Conservation (phyloP, 2,797 vertebrate genomes). For the Tympanoctomys barrerae region DNA sequence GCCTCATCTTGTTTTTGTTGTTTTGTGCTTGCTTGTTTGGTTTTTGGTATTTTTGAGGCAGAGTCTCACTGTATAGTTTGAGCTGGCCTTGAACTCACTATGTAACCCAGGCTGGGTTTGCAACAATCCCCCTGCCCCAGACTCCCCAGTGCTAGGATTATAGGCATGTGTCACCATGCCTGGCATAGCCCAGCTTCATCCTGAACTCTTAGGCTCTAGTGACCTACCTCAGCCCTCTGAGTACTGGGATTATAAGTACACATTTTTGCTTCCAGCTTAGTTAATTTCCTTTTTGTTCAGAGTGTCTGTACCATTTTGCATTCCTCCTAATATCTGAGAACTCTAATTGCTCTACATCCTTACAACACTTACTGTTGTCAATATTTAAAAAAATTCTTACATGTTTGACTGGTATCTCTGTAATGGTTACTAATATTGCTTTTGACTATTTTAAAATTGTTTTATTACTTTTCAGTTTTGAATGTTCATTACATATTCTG, state of each 20-base stretch:
- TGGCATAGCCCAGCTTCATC: neutral
- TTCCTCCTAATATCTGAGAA: neutral
- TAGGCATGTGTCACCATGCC: neutral
- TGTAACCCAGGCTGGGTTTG: neutral
- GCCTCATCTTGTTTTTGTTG: neutral
- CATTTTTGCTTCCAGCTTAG: neutral
- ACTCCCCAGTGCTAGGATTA: neutral
- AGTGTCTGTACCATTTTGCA: neutral
- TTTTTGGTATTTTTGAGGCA: neutral
- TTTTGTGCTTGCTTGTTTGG: too few relatives aligned
- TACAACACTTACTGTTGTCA: neutral
- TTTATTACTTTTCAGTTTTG: conserved; percentile 44
- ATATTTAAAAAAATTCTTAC: neutral
- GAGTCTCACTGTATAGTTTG: neutral
- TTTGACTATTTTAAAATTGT: neutral
- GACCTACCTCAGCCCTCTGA: neutral
- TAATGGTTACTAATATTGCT: neutral
- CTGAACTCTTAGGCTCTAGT: neutral
- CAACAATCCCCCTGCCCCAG: neutral
- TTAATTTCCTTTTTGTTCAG: conserved; percentile 17
- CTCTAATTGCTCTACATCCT: neutral
- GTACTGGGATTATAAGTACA: neutral
- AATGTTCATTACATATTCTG: neutral
- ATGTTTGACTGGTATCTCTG: neutral
- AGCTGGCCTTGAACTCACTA: neutral